Base-by-base conservation (phyloP, 2,797 vertebrate genomes). In the Kryptolebias ocellatus region DNA sequence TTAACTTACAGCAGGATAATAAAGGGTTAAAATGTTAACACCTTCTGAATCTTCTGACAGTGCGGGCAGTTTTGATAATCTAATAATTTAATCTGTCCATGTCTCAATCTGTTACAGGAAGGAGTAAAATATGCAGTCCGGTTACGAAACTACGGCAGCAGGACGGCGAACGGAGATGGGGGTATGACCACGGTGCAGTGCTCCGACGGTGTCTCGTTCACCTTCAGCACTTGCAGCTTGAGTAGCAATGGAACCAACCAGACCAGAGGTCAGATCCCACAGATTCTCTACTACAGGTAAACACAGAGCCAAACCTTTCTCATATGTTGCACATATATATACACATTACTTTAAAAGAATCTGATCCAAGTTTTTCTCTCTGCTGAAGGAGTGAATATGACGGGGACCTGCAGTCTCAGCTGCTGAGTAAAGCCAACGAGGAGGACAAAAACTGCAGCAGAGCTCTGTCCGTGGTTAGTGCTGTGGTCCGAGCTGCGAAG, bases 201-300 rank as follows among this genome's bases (percentile, higher is more conserved):
- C 85, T 94, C 97, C 0, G 98, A 99, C 53, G 96, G 96, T 0
- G 95, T 99, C n/a, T 95, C 95, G 0, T 99, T 98, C 80, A 99
- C 97, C 0, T 99, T 99, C 82, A 99, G 98, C 78, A 99, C 98
- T 0, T 99, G 98, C 72, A 99, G 97, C 85, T 88, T 99, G 86
- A 99, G 98, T 84, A 99, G 98, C 88, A 99, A 99, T 16, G 98
- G 98, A 71, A 99, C 98, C 76, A 99, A 99, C 80, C 98, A 99
- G 92, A 99, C 97, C 0, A 92, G 98, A 81, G 98, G 98, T 49
- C 98, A 99, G 60, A 96, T 99, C 75, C 98, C 98, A 11, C 98
- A 99, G 92, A 95, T 99, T 47, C 95, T 99, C 17, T 99, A 98
- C 91, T 99, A 99, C 91, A 96, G 98, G 98, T 99, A 71, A 52